Percentiles rank a stretch among this genome's conserved stretches.
phyloP scores from a whole-genome alignment of 2,113 vertebrate species.

The Brachypodius melanocephalos region DNA sequence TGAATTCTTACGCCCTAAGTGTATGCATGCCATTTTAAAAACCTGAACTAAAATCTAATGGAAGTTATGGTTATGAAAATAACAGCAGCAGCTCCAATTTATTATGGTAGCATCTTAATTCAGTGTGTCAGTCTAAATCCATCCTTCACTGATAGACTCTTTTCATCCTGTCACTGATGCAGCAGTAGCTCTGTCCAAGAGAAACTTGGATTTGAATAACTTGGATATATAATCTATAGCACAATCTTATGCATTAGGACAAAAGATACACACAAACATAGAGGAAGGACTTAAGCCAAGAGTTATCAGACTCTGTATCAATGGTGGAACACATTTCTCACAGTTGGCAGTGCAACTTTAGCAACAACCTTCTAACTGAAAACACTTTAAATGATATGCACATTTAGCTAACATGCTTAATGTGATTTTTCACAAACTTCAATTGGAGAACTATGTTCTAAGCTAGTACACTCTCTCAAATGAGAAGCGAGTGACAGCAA shows the following conservation, averaged over 20 bases:
- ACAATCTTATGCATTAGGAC: background rate
- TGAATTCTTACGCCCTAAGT: background rate
- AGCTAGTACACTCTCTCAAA: background rate
- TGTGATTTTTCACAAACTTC: background rate
- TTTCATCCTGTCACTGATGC: background rate
- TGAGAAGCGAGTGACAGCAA: background rate
- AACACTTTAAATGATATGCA: background rate
- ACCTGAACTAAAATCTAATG: background rate
- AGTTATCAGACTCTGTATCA: background rate
- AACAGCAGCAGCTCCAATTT: background rate
- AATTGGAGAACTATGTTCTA: background rate
- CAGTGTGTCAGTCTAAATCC: background rate
- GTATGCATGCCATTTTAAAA: background rate
- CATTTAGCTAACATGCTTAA: background rate
- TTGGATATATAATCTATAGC: background rate
- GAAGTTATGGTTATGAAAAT: background rate
- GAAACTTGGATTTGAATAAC: no score
- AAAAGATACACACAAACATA: background rate
- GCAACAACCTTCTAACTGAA: background rate
- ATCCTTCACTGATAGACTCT: background rate
- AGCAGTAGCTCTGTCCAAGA: background rate
- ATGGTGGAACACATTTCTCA: background rate
- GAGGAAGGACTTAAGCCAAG: background rate
- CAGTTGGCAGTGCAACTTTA: background rate
- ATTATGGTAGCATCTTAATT: background rate